phyloP scores from a whole-genome alignment of 2,888 invertebrate species.

The Saturnia pavonia region DNA sequence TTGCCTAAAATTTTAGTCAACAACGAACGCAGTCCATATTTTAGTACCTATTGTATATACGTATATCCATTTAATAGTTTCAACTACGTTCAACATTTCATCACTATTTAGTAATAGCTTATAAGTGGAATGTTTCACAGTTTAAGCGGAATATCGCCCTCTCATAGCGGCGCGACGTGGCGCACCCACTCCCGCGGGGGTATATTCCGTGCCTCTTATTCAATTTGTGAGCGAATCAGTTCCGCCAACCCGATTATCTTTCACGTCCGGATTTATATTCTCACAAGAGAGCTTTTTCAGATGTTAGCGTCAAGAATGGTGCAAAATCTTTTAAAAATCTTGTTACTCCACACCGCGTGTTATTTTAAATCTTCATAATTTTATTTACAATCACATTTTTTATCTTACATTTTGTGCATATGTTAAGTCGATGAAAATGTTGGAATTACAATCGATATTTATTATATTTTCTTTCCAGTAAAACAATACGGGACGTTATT shows the following conservation, averaged over 20 bases:
- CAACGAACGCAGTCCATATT: background rate
- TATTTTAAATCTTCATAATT: conserved; percentile 21
- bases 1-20: background rate
- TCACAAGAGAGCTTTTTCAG: conserved; percentile 63
- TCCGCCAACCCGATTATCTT: conserved; percentile 78
- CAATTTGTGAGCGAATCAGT: conserved; percentile 79
- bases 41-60: background rate
- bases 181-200: conserved; percentile 48
- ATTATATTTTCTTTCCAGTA: background rate
- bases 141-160: conserved; percentile 54
- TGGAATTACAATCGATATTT: background rate
- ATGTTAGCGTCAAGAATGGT: conserved; percentile 51
- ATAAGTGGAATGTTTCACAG: conserved; percentile 59
- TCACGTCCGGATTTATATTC: conserved; percentile 74
- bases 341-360: conserved; percentile 37
- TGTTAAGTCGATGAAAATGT: background rate
- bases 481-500: background rate
- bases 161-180: conserved; percentile 36
- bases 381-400: background rate
- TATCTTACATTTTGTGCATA: background rate
- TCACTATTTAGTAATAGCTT: conserved; percentile 52
- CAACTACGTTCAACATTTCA: conserved; percentile 49
- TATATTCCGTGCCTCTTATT: conserved; percentile 73
- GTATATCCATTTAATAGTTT: background rate
- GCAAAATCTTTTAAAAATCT: conserved; percentile 46